Base-by-base conservation (phyloP, 1,140 invertebrate species). In the Drosophila truncata region DNA sequence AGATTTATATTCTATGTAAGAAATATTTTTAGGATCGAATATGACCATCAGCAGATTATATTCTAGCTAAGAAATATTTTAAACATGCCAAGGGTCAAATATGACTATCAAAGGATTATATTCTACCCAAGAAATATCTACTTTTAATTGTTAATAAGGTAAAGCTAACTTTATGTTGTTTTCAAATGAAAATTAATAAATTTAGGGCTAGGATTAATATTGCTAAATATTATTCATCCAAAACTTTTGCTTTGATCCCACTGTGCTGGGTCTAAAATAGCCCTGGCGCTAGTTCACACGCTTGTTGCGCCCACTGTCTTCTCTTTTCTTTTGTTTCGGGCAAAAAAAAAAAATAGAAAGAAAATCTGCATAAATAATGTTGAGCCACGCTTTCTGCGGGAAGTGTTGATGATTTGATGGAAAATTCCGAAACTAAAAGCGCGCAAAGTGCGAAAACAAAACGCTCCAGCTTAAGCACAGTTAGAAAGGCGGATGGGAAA, bases 381-480 rank as follows among this genome's bases (percentile, higher is more conserved):
- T 86, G 78, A 77, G 75, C 65, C 49, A 87, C 62, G 79, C 70
- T 79, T 69, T 61, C 37, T 65, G 62, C 47, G 70, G 65, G 47
- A 86, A 82, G 83, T 85, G 82, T 86, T 86, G 82, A 87, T 87
- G 82, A 86, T 86, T 86, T 82, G 82, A 87, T 86, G 79, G 65
- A 66, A 74, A 85, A 77, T 85, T 75, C 78, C 76, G 78, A 63
- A 80, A 74, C 82, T 84, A 70, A 81, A 81, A 84, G 70, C 70
- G 70, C 42, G 82, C 60, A 70, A 81, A 84, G 82, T 77, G 50
- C 52, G 52, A 72, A 71, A 73, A 73, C 70, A 73, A 73, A 73
- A 62, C 70, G 67, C 42, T 72, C 18, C 35, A 39, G 50, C 67
- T 73, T 72, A 72, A 72, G 70, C 69, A n/a, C 42, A 50, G 70